These are phyloP conservation scores for Malthinus seriepunctatus DNA, from an alignment of 2,888 invertebrate species.

Conservation along the genomic window DNA sequence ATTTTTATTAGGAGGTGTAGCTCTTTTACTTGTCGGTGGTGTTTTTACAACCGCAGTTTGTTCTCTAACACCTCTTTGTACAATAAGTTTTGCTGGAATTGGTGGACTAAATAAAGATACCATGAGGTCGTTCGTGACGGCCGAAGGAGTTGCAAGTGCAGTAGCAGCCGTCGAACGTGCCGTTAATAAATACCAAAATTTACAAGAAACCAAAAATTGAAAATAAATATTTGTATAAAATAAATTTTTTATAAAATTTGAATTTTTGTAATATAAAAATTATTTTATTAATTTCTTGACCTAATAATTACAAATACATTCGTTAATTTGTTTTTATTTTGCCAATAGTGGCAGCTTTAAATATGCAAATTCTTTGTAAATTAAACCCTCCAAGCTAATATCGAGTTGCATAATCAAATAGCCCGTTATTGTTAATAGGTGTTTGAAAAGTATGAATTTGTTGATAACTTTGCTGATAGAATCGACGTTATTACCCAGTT, in stretches of 20 bases:
- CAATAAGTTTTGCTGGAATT: slow-evolving; percentile 58
- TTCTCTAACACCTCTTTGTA: slow-evolving; percentile 65
- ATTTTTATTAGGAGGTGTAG: slow-evolving; percentile 53
- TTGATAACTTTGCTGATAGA: no score
- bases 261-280: no score
- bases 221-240: background rate
- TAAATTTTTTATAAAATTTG: background rate
- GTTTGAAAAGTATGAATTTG: no score
- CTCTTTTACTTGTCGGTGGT: slow-evolving; percentile 58
- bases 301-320: no score
- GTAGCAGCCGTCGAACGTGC: slow-evolving; percentile 65
- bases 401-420: no score
- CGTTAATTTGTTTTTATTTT: no score
- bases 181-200: slow-evolving; percentile 61
- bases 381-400: no score
- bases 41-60: slow-evolving; percentile 63
- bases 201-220: slow-evolving; percentile 41
- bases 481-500: no score
- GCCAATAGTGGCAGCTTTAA: no score
- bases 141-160: slow-evolving; percentile 62
- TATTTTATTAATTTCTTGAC: no score
- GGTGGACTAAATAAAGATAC: slow-evolving; percentile 53
- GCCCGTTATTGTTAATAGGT: no score
- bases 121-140: slow-evolving; percentile 61
- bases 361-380: no score